Evolutionary conservation across 2,888 invertebrate genomes (phyloP).

Genomic region (Diaprepes abbreviatus): DNA sequence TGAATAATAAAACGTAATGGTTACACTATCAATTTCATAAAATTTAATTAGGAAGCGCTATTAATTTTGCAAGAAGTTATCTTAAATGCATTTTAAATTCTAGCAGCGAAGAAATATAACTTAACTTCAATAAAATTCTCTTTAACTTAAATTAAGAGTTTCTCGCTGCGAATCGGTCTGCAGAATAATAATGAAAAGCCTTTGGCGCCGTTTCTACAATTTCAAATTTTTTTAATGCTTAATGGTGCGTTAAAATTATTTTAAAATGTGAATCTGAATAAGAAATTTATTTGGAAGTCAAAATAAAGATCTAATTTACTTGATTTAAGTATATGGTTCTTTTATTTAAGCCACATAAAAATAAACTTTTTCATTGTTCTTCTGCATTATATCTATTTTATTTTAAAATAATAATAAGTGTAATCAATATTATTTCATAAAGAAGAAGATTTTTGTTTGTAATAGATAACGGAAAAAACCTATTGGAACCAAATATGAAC

Average conservation of each 20-base stretch:
- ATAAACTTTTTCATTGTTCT: too few relatives aligned
- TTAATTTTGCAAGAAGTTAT: slow-evolving; percentile 18
- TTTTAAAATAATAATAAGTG: too few relatives aligned
- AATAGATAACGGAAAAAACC: too few relatives aligned
- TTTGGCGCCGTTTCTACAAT: slow-evolving; percentile 19
- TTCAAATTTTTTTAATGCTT: slow-evolving; percentile 22
- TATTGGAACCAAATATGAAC: too few relatives aligned
- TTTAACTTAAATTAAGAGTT: slow-evolving; percentile 32
- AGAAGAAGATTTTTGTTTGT: too few relatives aligned
- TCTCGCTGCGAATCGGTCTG: slow-evolving; percentile 19
- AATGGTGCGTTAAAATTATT: slow-evolving; percentile 14
- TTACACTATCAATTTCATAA: background rate
- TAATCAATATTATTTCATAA: too few relatives aligned
- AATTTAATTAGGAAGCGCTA: slow-evolving; percentile 7
- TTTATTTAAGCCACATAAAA: too few relatives aligned
- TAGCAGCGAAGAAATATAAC: slow-evolving; percentile 12
- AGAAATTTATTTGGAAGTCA: too few relatives aligned
- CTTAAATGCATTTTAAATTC: slow-evolving; percentile 27
- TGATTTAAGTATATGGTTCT: too few relatives aligned
- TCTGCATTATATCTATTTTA: too few relatives aligned
- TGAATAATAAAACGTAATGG: background rate
- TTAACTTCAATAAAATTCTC: slow-evolving; percentile 33
- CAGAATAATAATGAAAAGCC: slow-evolving; percentile 31
- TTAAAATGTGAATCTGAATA: too few relatives aligned
- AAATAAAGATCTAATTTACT: too few relatives aligned